Conservation (phyloP, 2,797 vertebrate species). For the Neosilurus mollespiculum region DNA sequence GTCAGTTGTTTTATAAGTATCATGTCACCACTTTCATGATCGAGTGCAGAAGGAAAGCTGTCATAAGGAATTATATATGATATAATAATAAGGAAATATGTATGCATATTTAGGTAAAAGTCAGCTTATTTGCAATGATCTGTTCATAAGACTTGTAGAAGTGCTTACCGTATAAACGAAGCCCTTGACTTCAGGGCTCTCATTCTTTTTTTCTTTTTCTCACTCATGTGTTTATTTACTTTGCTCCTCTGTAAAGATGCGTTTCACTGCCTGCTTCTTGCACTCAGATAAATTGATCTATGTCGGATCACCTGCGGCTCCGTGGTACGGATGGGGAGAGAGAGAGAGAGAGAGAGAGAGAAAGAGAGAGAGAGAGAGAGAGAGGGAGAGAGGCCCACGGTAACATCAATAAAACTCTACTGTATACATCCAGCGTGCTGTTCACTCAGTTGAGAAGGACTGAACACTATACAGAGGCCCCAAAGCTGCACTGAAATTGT, state of each 20-base stretch:
- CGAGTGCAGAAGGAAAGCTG: neutral
- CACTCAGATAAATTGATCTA: conserved; percentile 69
- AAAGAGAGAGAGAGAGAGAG: conserved; percentile 65
- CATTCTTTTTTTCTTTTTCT: conserved; percentile 7
- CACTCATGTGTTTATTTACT: conserved; percentile 43
- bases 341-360: no score
- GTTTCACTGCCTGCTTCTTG: conserved; percentile 61
- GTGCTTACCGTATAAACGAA: conserved; percentile 30
- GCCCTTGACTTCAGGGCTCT: conserved; percentile 34
- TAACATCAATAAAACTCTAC: conserved; percentile 74
- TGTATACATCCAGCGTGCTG: conserved; percentile 70
- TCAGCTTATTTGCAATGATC: conserved; percentile 16
- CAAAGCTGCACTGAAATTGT: conserved; percentile 80
- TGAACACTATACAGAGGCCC: conserved; percentile 73
- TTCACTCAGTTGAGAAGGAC: conserved; percentile 75
- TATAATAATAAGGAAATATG: neutral
- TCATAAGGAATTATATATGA: neutral
- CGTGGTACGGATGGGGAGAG: conserved; percentile 52
- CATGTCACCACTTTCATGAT: neutral
- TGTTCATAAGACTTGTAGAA: conserved; percentile 7
- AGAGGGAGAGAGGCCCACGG: conserved; percentile 65
- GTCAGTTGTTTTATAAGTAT: neutral
- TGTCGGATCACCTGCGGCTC: conserved; percentile 64
- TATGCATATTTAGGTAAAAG: neutral
- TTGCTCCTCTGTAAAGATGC: conserved; percentile 44